Conservation (phyloP, 1,140 invertebrate species). For the Drosophila oshimai region DNA sequence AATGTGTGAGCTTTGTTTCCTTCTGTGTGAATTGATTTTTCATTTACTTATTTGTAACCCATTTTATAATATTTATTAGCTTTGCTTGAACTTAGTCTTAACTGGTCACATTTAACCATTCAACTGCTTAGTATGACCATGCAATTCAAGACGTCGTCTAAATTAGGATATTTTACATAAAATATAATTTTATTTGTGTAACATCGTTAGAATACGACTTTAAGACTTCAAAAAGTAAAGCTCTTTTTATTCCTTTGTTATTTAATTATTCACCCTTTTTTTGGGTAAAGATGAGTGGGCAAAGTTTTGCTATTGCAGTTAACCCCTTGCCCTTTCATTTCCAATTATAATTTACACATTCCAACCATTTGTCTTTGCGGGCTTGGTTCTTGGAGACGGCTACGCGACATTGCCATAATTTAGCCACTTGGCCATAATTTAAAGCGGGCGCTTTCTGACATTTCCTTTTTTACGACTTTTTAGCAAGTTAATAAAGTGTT, state of each 20-base stretch:
- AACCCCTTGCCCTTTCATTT: constrained; percentile 34
- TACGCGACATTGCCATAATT: constrained; percentile 76
- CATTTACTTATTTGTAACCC: too few relatives aligned
- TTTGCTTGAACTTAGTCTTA: too few relatives aligned
- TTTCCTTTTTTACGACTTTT: constrained; percentile 53
- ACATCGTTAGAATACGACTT: too few relatives aligned
- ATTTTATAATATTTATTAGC: too few relatives aligned
- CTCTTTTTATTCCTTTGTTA: background rate
- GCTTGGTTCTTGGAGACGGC: constrained; percentile 24
- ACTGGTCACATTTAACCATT: too few relatives aligned
- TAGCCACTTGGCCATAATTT: constrained; percentile 78
- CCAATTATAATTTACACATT: constrained; percentile 79
- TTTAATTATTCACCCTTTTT: background rate
- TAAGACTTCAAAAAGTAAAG: background rate
- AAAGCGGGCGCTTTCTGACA: constrained; percentile 48
- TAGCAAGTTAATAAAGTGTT: constrained; percentile 58
- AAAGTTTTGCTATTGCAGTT: constrained; percentile 22
- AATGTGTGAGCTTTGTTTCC: background rate
- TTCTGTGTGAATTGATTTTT: too few relatives aligned
- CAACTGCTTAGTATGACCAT: background rate
- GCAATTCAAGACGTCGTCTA: background rate
- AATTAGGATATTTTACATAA: background rate
- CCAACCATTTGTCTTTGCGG: constrained; percentile 65
- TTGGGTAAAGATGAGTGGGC: constrained; percentile 9
- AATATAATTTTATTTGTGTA: too few relatives aligned